Evolutionary conservation across 2,888 invertebrate species (phyloP), one percentile per base, ranked within the genome.

Genomic region (Sarcophaga variegata): DNA sequence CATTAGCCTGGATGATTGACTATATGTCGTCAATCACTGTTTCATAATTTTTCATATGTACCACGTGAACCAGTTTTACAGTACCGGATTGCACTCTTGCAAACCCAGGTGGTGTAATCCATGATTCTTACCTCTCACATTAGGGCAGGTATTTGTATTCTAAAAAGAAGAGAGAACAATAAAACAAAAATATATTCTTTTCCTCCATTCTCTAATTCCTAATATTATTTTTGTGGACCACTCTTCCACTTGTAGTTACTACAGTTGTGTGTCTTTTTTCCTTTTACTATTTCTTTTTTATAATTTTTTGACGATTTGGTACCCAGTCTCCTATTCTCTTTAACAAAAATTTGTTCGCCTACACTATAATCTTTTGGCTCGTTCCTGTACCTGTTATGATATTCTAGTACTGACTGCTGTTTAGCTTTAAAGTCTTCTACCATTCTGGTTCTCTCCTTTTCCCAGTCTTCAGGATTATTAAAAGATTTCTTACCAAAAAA

Each of bases 1-100:
- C 37, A 59, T 77, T 77, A 64, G 59, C 25, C 27, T 17, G 5
- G 27, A 67, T 66, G 59, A 66, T 67, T 47, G 37, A 37, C 22
- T 54, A 22, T 49, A 66, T 64, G 22, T 66, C 25, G 17, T 72
- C 25, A 22, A 72, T 71, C 20, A 54, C 17, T 10, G 11, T 37
- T 27, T 80, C 37, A n/a, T 87, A 85, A 47, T 76, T 62, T 4
- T 80, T 54, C 4, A 81, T 59, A 25, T 89, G 72, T 1, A 87
- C 69, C 0, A 83, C 54, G 20, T 89, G 88, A 17, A 88, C 62
- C 6, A 88, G 11, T 69, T 88, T 88, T n/a, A 85, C 47, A 3
- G 75, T 72, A 20, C 88, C 86, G 11, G 75, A 72, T 47, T 85
- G 81, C 0, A 87, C 22, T 49, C 63, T 88, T 6, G 82, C 86